Conservation (phyloP, 2,888 invertebrate species). For the Dastarcus helophoroides region DNA sequence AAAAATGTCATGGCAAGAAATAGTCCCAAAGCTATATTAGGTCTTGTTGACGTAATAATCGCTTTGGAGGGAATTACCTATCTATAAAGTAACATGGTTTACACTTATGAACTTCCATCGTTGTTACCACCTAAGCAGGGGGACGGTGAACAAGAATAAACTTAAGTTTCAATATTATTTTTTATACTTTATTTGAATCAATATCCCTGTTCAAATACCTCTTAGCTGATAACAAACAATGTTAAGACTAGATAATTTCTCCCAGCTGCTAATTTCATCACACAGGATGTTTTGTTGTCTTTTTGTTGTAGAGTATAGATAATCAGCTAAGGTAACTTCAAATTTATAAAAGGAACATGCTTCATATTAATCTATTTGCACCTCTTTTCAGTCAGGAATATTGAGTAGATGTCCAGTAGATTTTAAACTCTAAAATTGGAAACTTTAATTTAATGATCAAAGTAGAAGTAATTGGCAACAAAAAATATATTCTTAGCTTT, state of each 20-base stretch:
- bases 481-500: too few species aligned
- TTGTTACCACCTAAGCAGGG: constrained; percentile 28
- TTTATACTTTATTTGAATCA: constrained; percentile 19
- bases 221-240: constrained; percentile 30
- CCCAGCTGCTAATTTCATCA: constrained; percentile 23
- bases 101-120: constrained; percentile 29
- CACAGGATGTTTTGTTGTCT: too few species aligned
- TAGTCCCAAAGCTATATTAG: constrained; percentile 14
- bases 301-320: too few species aligned
- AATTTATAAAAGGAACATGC: too few species aligned
- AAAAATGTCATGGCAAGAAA: constrained; percentile 33
- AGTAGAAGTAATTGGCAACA: too few species aligned
- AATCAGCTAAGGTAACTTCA: too few species aligned
- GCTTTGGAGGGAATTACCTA: constrained; percentile 17
- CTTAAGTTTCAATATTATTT: constrained; percentile 17
- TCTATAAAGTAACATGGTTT: constrained; percentile 26
- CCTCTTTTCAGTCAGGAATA: too few species aligned
- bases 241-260: constrained; percentile 34
- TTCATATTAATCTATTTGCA: too few species aligned
- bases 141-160: constrained; percentile 36
- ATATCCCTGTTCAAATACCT: constrained; percentile 35
- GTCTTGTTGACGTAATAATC: constrained; percentile 8
- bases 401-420: too few species aligned
- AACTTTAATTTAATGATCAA: too few species aligned
- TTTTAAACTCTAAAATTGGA: too few species aligned